phyloP scores from a whole-genome alignment of 1,140 invertebrate genomes.

The Hirudo medicinalis region DNA sequence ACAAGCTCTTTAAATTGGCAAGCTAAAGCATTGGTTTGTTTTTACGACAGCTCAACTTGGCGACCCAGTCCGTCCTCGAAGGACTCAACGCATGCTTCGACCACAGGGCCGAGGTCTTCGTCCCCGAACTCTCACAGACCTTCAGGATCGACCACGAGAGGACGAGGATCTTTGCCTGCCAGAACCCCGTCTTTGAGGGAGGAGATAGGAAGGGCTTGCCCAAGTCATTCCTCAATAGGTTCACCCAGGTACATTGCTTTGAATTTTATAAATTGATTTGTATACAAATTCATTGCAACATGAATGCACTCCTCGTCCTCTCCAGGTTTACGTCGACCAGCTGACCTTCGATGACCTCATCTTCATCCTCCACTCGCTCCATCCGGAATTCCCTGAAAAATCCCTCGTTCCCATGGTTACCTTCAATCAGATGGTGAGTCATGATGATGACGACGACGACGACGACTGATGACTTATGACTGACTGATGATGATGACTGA shows the following conservation, averaged over 20 bases:
- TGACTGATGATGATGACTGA: no score
- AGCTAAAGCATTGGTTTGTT: no score
- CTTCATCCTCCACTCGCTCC: constrained; percentile 45
- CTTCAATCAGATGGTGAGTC: constrained; percentile 55
- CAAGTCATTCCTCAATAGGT: constrained; percentile 91
- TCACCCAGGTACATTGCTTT: constrained; percentile 61
- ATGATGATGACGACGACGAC: background rate
- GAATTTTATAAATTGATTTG: no score
- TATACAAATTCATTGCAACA: no score
- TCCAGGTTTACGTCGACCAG: constrained; percentile 65
- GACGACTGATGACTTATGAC: background rate
- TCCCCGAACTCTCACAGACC: constrained; percentile 78
- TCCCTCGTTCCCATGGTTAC: constrained; percentile 59
- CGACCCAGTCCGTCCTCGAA: constrained; percentile 93
- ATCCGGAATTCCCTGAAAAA: constrained; percentile 38
- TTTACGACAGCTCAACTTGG: constrained; percentile 76
- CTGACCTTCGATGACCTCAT: constrained; percentile 62
- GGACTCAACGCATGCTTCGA: constrained; percentile 96
- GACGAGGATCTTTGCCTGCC: constrained; percentile 88
- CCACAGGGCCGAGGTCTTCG: constrained; percentile 86
- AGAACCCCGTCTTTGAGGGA: constrained; percentile 93
- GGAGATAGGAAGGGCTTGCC: constrained; percentile 87
- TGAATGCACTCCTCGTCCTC: constrained; percentile 23
- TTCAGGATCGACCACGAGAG: constrained; percentile 54
- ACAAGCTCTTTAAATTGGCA: no score